These are phyloP conservation scores for Leucania comma DNA, from an alignment of 2,888 invertebrate genomes.

Conservation along the genomic window DNA sequence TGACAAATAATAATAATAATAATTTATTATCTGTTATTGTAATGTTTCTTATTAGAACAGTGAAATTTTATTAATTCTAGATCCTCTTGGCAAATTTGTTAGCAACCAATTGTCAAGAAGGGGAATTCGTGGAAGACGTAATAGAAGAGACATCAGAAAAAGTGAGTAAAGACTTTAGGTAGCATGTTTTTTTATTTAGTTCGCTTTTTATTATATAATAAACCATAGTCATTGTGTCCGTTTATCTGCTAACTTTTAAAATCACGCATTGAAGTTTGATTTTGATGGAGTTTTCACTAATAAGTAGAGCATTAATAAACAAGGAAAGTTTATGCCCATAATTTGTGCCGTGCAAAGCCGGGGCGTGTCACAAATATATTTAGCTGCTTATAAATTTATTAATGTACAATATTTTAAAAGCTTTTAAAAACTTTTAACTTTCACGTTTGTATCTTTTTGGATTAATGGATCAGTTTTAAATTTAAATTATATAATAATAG, in stretches of 20 bases:
- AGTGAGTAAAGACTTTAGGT: conserved; percentile 71
- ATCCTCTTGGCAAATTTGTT: conserved; percentile 82
- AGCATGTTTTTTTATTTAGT: too few species aligned
- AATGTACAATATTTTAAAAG: too few species aligned
- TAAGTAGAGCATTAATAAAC: too few species aligned
- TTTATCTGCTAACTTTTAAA: too few species aligned
- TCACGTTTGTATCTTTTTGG: not conserved
- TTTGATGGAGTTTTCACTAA: too few species aligned
- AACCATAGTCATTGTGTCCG: too few species aligned
- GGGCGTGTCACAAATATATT: too few species aligned
- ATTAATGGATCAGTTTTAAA: not conserved
- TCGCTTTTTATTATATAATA: not conserved
- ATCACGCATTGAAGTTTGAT: too few species aligned
- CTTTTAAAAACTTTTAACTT: not conserved
- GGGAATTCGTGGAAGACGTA: conserved; percentile 69
- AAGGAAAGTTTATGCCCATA: too few species aligned
- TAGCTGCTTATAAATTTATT: too few species aligned
- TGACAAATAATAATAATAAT: not conserved
- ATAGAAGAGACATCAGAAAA: conserved; percentile 66
- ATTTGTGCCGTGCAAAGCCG: too few species aligned
- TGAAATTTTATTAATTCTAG: conserved; percentile 66
- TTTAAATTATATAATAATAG: not conserved
- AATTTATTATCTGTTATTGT: not conserved
- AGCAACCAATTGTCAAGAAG: conserved; percentile 82
- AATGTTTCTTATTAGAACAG: conserved; percentile 1